phyloP scores from a whole-genome alignment of 2,113 vertebrate species.

The Pachyramphus minor region DNA sequence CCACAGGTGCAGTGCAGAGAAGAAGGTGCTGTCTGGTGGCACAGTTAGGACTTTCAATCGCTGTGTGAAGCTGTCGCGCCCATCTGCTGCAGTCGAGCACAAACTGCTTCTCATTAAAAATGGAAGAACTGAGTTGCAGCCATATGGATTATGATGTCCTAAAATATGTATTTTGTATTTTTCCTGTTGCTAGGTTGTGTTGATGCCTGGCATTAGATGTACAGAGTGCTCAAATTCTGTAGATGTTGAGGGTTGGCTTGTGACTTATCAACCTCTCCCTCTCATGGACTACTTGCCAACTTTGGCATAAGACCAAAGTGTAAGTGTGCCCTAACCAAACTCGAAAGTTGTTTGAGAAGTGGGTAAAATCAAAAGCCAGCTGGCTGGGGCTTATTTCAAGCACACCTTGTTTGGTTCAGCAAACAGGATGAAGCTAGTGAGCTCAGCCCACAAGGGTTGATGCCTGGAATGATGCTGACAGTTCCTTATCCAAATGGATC shows the following conservation, averaged over 20 bases:
- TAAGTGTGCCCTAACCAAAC: neutral
- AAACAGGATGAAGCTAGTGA: neutral
- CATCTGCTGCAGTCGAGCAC: neutral
- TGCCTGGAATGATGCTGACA: neutral
- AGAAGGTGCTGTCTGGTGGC: neutral
- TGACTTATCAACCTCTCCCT: neutral
- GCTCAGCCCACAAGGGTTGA: neutral
- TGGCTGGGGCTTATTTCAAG: neutral
- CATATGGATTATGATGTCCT: neutral
- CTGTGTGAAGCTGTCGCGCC: neutral
- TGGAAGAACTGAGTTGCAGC: neutral
- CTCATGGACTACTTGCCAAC: neutral
- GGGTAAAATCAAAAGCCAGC: neutral
- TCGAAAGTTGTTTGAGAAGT: neutral
- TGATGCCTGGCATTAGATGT: neutral
- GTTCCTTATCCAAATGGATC: neutral
- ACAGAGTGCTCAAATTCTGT: neutral
- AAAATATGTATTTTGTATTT: neutral
- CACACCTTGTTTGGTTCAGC: accelerated
- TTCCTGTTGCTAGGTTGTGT: neutral
- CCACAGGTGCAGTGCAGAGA: neutral
- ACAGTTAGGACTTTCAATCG: neutral
- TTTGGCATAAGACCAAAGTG: neutral
- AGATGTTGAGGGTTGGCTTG: neutral
- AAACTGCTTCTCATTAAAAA: neutral